Conservation (phyloP, 2,113 vertebrate species). For the Elephantulus edwardii region DNA sequence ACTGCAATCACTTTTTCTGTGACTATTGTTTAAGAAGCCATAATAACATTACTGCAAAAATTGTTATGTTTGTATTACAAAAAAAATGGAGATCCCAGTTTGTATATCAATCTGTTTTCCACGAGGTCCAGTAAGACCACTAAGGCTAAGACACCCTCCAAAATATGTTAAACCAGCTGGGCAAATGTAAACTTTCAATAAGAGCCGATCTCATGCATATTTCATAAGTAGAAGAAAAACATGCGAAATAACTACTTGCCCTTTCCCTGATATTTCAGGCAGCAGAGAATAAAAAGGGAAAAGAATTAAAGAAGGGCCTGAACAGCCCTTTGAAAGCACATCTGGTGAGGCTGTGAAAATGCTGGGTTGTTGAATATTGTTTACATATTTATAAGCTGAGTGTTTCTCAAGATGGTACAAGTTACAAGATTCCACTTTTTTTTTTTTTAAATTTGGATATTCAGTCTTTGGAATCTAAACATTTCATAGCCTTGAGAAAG, state of each 20-base stretch:
- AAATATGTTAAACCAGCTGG: slow-evolving; percentile 46
- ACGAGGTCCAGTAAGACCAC: slow-evolving; percentile 27
- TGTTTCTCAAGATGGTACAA: slow-evolving; percentile 54
- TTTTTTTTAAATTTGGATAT: slow-evolving; percentile 28
- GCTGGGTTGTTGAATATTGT: slow-evolving; percentile 45
- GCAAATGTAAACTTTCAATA: slow-evolving; percentile 54
- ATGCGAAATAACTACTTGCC: slow-evolving; percentile 59
- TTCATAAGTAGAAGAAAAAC: slow-evolving; percentile 61
- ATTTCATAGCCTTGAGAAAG: slow-evolving; percentile 29
- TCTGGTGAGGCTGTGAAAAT: slow-evolving; percentile 62
- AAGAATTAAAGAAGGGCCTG: slow-evolving; percentile 24
- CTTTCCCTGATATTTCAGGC: slow-evolving; percentile 67
- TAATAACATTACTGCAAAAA: neutral
- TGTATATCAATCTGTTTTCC: slow-evolving; percentile 50
- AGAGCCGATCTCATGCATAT: slow-evolving; percentile 63
- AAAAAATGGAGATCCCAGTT: neutral
- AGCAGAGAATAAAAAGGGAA: slow-evolving; percentile 47
- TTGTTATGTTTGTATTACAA: neutral
- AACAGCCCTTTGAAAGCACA: slow-evolving; percentile 70
- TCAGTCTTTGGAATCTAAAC: slow-evolving; percentile 36
- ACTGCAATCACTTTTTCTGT: neutral
- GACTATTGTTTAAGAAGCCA: neutral
- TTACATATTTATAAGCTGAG: slow-evolving; percentile 75
- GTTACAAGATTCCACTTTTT: slow-evolving; percentile 44
- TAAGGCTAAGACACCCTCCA: neutral